Conservation (phyloP, 2,113 vertebrate species). For the Eclectus roratus region DNA sequence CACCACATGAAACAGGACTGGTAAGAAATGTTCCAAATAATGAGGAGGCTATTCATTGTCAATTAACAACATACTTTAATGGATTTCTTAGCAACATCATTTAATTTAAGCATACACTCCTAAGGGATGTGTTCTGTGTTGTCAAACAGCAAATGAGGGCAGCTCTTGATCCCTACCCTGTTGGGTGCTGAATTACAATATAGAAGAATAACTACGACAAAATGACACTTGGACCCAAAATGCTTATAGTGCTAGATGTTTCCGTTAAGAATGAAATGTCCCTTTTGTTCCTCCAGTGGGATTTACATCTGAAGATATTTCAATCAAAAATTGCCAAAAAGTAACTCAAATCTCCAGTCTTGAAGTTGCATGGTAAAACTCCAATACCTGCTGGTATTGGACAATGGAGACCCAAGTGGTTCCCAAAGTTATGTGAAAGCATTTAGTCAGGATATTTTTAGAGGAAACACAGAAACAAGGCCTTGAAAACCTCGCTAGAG, state of each 20-base stretch:
- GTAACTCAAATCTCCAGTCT: not conserved
- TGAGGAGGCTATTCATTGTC: not conserved
- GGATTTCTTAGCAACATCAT: constrained; percentile 33
- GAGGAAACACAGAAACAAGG: not conserved
- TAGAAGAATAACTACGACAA: not conserved
- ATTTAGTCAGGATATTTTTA: not conserved
- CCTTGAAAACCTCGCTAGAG: not conserved
- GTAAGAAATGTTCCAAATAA: constrained; percentile 42
- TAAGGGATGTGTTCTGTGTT: constrained; percentile 3
- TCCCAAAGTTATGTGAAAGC: not conserved
- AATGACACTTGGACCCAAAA: not conserved
- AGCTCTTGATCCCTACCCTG: constrained; percentile 11
- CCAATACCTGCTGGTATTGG: not conserved
- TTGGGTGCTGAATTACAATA: not conserved
- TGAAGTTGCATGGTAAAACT: not conserved
- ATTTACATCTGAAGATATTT: not conserved
- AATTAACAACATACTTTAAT: constrained; percentile 49
- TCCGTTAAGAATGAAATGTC: not conserved
- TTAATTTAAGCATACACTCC: constrained; percentile 1
- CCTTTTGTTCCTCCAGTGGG: not conserved
- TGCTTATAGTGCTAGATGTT: not conserved
- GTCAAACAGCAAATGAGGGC: constrained; percentile 3
- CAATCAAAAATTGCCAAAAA: not conserved
- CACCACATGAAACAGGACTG: constrained; percentile 3
- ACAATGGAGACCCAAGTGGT: not conserved